Evolutionary conservation across 1,140 invertebrate genomes (phyloP).

Genomic region (Microplitis mediator): DNA sequence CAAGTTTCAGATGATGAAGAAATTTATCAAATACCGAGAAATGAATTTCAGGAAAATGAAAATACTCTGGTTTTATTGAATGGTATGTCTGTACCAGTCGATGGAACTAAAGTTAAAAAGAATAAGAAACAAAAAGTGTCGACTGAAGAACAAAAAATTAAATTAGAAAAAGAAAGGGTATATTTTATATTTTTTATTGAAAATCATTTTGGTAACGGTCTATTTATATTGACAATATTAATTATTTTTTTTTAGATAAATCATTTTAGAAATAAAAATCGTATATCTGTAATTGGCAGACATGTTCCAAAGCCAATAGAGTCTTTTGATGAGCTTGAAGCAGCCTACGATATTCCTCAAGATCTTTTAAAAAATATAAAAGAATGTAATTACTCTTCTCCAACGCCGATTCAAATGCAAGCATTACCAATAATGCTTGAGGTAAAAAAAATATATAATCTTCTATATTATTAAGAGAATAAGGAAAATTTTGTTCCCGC

Average conservation of each 20-base stretch:
- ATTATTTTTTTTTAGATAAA: constrained; percentile 68
- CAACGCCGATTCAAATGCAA: constrained; percentile 95
- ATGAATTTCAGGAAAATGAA: constrained; percentile 32
- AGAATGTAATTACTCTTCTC: constrained; percentile 75
- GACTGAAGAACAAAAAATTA: constrained; percentile 56
- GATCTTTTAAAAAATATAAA: constrained; percentile 76
- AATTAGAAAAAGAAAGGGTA: constrained; percentile 64
- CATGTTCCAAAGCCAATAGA: constrained; percentile 77
- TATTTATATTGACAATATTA: constrained; percentile 25
- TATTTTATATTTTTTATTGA: constrained; percentile 25
- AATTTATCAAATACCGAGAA: constrained; percentile 36
- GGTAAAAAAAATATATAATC: constrained; percentile 54
- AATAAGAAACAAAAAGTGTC: constrained; percentile 52
- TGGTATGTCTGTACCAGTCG: constrained; percentile 38
- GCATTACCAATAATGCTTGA: constrained; percentile 86
- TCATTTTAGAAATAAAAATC: constrained; percentile 74
- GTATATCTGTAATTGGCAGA: constrained; percentile 78
- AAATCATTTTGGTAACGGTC: constrained; percentile 26
- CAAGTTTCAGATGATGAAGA: constrained; percentile 33
- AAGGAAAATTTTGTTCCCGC: too few relatives aligned
- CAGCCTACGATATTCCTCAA: constrained; percentile 64
- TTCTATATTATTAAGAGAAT: too few relatives aligned
- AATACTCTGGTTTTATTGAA: constrained; percentile 41
- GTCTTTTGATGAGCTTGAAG: constrained; percentile 72
- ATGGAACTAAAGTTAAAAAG: constrained; percentile 37